These are phyloP conservation scores for Drosophila azteca DNA, from an alignment of 1,140 invertebrate species.

Conservation along the genomic window DNA sequence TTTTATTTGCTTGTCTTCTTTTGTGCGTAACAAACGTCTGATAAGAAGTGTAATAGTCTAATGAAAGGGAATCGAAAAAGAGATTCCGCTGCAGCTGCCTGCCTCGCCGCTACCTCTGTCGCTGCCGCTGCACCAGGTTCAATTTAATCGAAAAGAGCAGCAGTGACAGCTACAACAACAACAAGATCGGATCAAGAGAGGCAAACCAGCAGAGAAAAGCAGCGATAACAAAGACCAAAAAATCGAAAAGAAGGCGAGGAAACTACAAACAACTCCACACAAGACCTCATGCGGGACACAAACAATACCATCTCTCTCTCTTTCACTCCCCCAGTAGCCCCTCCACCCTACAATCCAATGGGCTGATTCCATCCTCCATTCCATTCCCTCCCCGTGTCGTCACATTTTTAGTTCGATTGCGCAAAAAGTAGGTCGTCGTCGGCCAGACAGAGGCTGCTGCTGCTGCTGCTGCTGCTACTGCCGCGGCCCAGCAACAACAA, in stretches of 20 bases:
- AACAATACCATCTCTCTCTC: slow-evolving; percentile 18
- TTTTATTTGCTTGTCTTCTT: too few species aligned
- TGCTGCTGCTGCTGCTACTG: slow-evolving; percentile 21
- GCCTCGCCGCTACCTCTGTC: background rate
- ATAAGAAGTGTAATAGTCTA: too few species aligned
- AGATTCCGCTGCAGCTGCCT: slow-evolving; percentile 9
- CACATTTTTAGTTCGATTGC: slow-evolving; percentile 76
- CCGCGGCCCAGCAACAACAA: slow-evolving; percentile 29
- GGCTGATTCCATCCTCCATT: slow-evolving; percentile 4
- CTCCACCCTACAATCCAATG: slow-evolving; percentile 8
- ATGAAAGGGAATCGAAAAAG: background rate
- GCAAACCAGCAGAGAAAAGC: too few species aligned
- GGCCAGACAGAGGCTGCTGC: slow-evolving; percentile 65
- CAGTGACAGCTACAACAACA: background rate
- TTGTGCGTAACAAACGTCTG: too few species aligned
- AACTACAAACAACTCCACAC: slow-evolving; percentile 31
- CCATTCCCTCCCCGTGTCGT: slow-evolving; percentile 37
- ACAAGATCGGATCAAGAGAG: background rate
- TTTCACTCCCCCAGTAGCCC: slow-evolving; percentile 3
- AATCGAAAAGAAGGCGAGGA: slow-evolving; percentile 15
- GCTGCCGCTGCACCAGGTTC: slow-evolving; percentile 9
- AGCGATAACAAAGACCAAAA: slow-evolving; percentile 13
- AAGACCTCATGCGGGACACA: slow-evolving; percentile 10
- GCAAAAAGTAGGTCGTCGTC: slow-evolving; percentile 76
- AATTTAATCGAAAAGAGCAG: background rate